Evolutionary conservation across 64 coral and sea anemone genomes (phyloP).

Genomic region (Trachythela sp.): DNA sequence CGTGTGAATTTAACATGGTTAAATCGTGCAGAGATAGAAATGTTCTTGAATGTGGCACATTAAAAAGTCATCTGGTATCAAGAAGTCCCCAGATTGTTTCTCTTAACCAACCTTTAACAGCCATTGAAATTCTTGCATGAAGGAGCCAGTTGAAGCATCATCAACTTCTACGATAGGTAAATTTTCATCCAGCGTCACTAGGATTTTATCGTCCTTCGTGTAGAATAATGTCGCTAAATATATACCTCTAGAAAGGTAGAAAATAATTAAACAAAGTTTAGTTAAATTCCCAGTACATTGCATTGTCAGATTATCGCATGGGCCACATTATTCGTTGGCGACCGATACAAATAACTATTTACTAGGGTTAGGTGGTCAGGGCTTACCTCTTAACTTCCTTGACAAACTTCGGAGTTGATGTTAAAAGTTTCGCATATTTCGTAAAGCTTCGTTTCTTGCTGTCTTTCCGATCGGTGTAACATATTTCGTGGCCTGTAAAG

Average conservation of each 20-base stretch:
- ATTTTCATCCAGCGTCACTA: conserved; percentile 91
- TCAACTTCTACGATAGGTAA: conserved; percentile 91
- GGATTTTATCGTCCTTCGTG: conserved; percentile 74
- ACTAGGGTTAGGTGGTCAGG: neutral
- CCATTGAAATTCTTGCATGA: conserved; percentile 96
- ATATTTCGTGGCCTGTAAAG: neutral
- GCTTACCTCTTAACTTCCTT: conserved; percentile 74
- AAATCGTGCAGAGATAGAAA: too few species aligned
- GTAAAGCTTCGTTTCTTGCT: conserved; percentile 80
- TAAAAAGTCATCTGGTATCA: too few species aligned
- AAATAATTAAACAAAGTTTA: neutral
- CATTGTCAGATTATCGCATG: too few species aligned
- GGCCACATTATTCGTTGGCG: too few species aligned
- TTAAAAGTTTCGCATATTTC: conserved; percentile 89
- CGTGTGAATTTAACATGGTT: too few species aligned
- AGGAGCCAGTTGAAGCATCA: conserved; percentile 61
- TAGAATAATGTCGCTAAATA: conserved; percentile 84
- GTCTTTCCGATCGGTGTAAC: conserved; percentile 26
- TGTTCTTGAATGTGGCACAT: too few species aligned
- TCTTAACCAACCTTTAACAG: conserved; percentile 68
- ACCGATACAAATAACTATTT: neutral
- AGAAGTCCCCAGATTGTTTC: neutral
- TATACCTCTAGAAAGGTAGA: conserved; percentile 55
- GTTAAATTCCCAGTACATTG: neutral
- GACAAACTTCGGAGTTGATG: conserved; percentile 89